phyloP scores from a whole-genome alignment of 2,888 invertebrate species.

The Phymatocera aterrima region DNA sequence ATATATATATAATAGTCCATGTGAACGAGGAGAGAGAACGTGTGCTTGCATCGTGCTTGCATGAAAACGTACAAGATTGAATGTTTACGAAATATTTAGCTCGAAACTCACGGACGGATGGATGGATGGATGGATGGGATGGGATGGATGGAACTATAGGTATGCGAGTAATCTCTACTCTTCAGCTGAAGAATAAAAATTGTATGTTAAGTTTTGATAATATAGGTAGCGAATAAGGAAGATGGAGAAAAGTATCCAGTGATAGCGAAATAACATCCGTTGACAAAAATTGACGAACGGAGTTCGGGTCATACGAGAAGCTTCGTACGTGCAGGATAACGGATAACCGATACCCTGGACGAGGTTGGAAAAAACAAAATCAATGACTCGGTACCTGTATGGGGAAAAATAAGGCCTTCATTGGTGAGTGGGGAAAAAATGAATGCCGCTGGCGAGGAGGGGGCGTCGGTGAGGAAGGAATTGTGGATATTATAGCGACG shows the following conservation, averaged over 20 bases:
- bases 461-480: not conserved
- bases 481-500: not conserved
- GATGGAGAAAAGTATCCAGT: not conserved
- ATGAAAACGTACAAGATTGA: not conserved
- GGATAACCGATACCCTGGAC: not conserved
- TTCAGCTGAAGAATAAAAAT: not conserved
- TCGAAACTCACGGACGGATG: not conserved
- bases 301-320: not conserved
- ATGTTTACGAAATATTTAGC: conserved; percentile 27
- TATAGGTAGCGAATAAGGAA: not conserved
- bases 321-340: not conserved
- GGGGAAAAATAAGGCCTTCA: not conserved
- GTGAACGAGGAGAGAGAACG: conserved; percentile 24
- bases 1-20: too few species aligned
- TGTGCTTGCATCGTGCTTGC: conserved; percentile 27
- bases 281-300: not conserved
- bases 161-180: not conserved
- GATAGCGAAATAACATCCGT: not conserved
- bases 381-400: not conserved
- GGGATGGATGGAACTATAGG: not conserved
- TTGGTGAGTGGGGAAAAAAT: not conserved
- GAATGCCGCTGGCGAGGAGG: not conserved
- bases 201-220: not conserved
- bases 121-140: not conserved
- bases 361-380: not conserved